These are phyloP conservation scores for Orchesella cincta DNA, from an alignment of 1,140 invertebrate genomes.

Conservation along the genomic window DNA sequence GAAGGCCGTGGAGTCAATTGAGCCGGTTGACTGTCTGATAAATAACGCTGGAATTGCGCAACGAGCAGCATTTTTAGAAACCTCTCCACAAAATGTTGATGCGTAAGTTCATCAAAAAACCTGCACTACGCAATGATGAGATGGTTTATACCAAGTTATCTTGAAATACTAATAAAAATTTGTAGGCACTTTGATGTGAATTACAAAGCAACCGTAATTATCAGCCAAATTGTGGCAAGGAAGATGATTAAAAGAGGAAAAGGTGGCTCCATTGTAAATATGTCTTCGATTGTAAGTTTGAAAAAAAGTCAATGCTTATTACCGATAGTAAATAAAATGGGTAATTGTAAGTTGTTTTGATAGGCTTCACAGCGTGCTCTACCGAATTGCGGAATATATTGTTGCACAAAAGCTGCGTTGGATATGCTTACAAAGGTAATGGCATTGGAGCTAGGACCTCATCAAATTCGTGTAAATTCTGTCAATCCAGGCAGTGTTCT, in stretches of 20 bases:
- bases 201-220: slow-evolving; percentile 78
- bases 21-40: slow-evolving; percentile 32
- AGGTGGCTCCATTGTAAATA: slow-evolving; percentile 80
- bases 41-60: slow-evolving; percentile 57
- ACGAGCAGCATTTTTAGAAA: neutral
- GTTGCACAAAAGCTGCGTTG: neutral
- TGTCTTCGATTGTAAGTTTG: slow-evolving; percentile 73
- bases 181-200: slow-evolving; percentile 82
- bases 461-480: neutral
- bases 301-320: neutral
- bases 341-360: neutral
- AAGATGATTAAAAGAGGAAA: slow-evolving; percentile 70
- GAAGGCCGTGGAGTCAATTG: slow-evolving; percentile 20
- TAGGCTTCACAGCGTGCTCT: neutral
- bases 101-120: too few relatives aligned
- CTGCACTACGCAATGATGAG: too few relatives aligned
- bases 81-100: slow-evolving; percentile 5
- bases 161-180: too few relatives aligned
- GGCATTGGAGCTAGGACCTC: neutral
- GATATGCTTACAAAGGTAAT: slow-evolving; percentile 17
- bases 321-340: neutral
- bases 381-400: neutral
- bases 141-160: too few relatives aligned
- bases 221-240: slow-evolving; percentile 74
- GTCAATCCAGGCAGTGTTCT: slow-evolving; percentile 7